Conservation (phyloP, 1,140 invertebrate genomes). For the Papilio aristodemus region DNA sequence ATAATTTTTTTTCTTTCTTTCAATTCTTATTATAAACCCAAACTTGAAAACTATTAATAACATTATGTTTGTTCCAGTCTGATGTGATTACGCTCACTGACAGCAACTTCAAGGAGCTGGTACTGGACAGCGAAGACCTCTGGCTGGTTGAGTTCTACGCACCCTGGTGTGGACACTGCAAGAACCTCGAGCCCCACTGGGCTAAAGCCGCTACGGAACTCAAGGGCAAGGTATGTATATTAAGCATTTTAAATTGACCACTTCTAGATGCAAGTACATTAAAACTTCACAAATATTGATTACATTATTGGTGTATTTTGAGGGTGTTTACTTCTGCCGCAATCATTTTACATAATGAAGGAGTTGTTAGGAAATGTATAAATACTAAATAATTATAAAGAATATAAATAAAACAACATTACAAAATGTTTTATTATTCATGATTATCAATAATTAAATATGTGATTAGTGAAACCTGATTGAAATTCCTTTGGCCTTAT, state of each 20-base stretch:
- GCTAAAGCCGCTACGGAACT: slow-evolving; percentile 95
- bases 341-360: too few species aligned
- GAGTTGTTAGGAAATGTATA: too few species aligned
- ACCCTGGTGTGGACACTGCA: slow-evolving; percentile 98
- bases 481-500: background rate
- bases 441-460: too few species aligned
- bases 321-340: too few species aligned
- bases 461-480: too few species aligned
- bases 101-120: slow-evolving; percentile 94
- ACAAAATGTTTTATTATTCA: background rate
- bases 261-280: too few species aligned
- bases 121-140: slow-evolving; percentile 94
- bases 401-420: background rate
- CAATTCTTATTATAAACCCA: too few species aligned
- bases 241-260: background rate
- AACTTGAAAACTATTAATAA: background rate
- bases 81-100: slow-evolving; percentile 97
- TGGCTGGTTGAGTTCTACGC: slow-evolving; percentile 99
- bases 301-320: too few species aligned
- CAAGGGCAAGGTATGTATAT: slow-evolving; percentile 88
- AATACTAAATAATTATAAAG: too few species aligned
- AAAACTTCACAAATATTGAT: background rate
- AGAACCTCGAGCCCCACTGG: slow-evolving; percentile 97
- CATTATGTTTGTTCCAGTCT: slow-evolving; percentile 53
- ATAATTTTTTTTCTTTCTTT: too few species aligned